Evolutionary conservation across 2,797 vertebrate genomes (phyloP).

Genomic region (Lepilemur ruficaudatus): DNA sequence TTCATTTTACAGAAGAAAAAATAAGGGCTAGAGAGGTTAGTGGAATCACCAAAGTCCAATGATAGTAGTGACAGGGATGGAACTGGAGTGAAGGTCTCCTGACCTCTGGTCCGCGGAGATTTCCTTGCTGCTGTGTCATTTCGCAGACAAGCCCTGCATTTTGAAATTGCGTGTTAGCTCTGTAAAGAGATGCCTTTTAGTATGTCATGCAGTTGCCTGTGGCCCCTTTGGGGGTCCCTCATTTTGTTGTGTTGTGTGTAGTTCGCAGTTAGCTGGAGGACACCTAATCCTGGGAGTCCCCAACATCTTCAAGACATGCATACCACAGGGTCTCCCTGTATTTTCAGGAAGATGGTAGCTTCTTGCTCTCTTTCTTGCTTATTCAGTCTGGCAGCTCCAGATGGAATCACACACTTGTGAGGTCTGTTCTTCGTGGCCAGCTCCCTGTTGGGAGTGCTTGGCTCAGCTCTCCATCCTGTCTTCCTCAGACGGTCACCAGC

Average conservation of each 20-base stretch:
- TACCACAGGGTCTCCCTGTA: not conserved
- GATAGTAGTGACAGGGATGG: not conserved
- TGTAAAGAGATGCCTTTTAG: not conserved
- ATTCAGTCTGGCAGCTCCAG: not conserved
- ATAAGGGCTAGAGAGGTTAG: not conserved
- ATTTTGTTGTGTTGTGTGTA: not conserved
- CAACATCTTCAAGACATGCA: not conserved
- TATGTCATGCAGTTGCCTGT: not conserved
- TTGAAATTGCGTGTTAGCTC: not conserved
- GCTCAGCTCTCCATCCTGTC: not conserved
- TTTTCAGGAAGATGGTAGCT: not conserved
- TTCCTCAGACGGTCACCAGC: not conserved
- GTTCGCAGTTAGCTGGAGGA: not conserved
- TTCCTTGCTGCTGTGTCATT: not conserved
- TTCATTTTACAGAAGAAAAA: conserved; percentile 33
- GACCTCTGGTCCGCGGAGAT: not conserved
- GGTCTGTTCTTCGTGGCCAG: not conserved
- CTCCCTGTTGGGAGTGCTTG: not conserved
- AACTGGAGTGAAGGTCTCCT: not conserved
- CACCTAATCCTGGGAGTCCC: not conserved
- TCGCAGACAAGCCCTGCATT: not conserved
- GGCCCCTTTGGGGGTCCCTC: rapidly evolving
- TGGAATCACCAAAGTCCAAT: not conserved
- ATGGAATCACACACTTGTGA: not conserved
- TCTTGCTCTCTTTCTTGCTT: not conserved